Evolutionary conservation across 2,113 vertebrate genomes (phyloP).

Genomic region (Poecile atricapillus): DNA sequence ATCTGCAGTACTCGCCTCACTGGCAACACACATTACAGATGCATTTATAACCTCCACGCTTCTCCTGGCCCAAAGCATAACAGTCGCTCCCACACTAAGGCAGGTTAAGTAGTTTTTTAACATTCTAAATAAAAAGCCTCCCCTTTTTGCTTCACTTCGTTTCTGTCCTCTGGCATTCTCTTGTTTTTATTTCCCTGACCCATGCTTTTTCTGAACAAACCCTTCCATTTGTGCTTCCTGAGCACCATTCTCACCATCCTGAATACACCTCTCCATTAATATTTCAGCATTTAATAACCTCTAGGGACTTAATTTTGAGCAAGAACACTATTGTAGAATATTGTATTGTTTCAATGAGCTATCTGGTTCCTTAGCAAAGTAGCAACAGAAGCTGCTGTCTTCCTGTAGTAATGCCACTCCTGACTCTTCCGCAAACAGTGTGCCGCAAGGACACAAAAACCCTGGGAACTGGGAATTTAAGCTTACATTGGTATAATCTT

Average conservation of each 20-base stretch:
- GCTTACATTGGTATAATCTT: background rate
- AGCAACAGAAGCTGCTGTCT: background rate
- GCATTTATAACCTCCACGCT: rapidly evolving
- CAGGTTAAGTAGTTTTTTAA: background rate
- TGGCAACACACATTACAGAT: rapidly evolving
- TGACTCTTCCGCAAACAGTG: background rate
- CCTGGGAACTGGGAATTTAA: background rate
- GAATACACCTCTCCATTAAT: background rate
- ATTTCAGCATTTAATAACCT: background rate
- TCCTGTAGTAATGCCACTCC: background rate
- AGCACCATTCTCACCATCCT: background rate
- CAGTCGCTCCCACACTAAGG: background rate
- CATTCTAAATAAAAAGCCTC: background rate
- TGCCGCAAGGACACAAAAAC: background rate
- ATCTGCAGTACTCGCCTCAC: rapidly evolving
- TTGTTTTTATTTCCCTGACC: background rate
- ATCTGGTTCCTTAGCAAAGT: background rate
- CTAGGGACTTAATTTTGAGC: background rate
- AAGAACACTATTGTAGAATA: background rate
- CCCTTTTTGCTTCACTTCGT: background rate
- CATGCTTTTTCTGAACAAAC: background rate
- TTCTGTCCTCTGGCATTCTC: background rate
- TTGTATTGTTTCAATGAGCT: background rate
- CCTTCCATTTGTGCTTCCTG: background rate
- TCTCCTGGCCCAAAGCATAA: background rate